phyloP scores from a whole-genome alignment of 2,888 invertebrate genomes.

The Argyra leucocephala region DNA sequence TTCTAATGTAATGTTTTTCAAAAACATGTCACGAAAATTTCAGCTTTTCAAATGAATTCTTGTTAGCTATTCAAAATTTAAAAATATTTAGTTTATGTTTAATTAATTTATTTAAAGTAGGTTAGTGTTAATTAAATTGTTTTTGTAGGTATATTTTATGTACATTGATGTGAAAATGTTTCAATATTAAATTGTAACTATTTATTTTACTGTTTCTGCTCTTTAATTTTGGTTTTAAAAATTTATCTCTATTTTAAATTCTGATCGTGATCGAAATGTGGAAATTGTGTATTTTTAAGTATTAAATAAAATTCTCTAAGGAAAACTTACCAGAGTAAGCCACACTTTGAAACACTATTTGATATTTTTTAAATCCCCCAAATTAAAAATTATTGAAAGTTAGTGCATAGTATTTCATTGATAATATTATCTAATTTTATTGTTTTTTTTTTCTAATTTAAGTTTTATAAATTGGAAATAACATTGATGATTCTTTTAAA shows the following conservation, averaged over 20 bases:
- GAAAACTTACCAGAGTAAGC: conserved; percentile 81
- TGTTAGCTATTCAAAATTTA: no score
- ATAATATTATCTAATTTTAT: neutral
- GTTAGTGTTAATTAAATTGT: neutral
- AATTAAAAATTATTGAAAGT: conserved; percentile 8
- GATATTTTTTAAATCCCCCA: conserved; percentile 26
- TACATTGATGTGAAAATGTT: neutral
- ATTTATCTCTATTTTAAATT: neutral
- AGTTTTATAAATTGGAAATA: conserved; percentile 17
- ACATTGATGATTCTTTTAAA: conserved; percentile 18
- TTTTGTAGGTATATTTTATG: neutral
- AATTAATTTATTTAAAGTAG: neutral
- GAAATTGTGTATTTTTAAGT: neutral
- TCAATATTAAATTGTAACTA: neutral
- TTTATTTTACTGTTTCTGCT: neutral
- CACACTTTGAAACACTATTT: conserved; percentile 88
- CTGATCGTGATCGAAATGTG: neutral
- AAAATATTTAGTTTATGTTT: no score
- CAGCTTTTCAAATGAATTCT: no score
- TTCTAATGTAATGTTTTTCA: no score
- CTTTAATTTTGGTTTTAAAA: neutral
- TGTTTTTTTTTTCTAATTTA: conserved; percentile 14
- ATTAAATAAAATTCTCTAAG: neutral
- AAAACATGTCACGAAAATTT: no score
- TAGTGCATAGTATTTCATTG: conserved; percentile 9